phyloP scores from a whole-genome alignment of 2,113 vertebrate genomes.

The Dicaeum eximium region DNA sequence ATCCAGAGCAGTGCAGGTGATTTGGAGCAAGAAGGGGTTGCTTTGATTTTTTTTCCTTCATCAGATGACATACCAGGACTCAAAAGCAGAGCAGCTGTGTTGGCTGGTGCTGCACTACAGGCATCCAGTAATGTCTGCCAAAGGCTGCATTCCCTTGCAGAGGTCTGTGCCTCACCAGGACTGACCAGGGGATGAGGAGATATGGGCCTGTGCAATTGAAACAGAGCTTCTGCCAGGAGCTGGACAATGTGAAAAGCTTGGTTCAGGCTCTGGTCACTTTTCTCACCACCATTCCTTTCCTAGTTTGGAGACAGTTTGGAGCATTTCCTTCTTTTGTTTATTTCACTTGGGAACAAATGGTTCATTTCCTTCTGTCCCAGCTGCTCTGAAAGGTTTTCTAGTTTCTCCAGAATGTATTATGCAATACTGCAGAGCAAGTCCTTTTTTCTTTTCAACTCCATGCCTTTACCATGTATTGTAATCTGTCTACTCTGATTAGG shows the following conservation, averaged over 20 bases:
- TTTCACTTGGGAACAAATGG: conserved; percentile 31
- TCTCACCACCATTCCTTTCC: conserved; percentile 15
- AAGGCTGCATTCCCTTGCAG: neutral
- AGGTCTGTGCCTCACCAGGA: neutral
- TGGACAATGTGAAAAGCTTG: neutral
- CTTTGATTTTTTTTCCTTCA: neutral
- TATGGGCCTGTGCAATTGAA: neutral
- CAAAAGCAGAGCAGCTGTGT: neutral
- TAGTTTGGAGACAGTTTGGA: conserved; percentile 36
- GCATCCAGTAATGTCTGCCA: neutral
- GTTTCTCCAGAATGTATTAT: conserved; percentile 48
- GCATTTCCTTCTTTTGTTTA: conserved; percentile 36
- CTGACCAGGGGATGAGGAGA: neutral
- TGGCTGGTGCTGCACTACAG: neutral
- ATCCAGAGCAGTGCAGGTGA: neutral
- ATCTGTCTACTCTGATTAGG: conserved; percentile 57
- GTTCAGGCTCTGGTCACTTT: conserved; percentile 5
- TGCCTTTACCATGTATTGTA: conserved; percentile 47
- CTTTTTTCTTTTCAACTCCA: conserved; percentile 9
- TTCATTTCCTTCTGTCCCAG: conserved; percentile 37
- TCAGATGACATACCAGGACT: neutral
- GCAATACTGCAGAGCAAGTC: neutral
- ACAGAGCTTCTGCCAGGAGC: neutral
- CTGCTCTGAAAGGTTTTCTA: conserved; percentile 43
- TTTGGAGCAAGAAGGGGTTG: neutral